A percentile compares a stretch with the other conserved stretches of the same genome.
These are phyloP conservation scores for Nebria salina DNA, from an alignment of 2,888 invertebrate genomes.

Conservation along the genomic window DNA sequence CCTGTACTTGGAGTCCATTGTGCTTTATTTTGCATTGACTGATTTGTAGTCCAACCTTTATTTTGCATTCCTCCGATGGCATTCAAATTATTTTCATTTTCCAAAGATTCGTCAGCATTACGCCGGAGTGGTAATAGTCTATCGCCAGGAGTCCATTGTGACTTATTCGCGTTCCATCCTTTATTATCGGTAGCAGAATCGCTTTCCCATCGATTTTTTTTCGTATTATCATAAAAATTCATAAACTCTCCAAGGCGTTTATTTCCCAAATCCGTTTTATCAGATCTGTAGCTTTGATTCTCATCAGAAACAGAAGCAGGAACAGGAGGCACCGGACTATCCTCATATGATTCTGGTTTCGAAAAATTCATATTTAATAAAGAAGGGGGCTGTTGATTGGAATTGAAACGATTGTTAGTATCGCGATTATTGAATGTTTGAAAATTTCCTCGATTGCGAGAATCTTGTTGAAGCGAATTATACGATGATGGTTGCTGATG, in stretches of 20 bases:
- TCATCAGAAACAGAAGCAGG: background rate
- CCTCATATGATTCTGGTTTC: background rate
- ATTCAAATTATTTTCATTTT: background rate
- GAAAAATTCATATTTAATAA: constrained; percentile 20
- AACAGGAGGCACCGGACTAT: background rate
- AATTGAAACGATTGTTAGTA: constrained; percentile 24
- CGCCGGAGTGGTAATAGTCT: background rate
- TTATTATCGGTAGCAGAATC: background rate
- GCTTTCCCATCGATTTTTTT: constrained; percentile 38
- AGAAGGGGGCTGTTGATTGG: background rate
- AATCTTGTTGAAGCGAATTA: background rate
- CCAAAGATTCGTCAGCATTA: background rate
- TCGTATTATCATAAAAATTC: constrained; percentile 25
- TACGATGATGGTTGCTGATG: constrained; percentile 7
- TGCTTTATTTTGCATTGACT: background rate
- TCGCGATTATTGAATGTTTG: constrained; percentile 4
- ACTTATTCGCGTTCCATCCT: background rate
- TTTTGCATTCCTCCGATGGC: background rate
- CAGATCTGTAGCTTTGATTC: constrained; percentile 7
- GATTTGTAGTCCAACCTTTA: constrained; percentile 24
- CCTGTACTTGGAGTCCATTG: background rate
- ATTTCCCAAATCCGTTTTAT: constrained; percentile 29
- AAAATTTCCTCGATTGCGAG: background rate
- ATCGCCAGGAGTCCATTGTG: background rate
- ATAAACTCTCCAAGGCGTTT: constrained; percentile 32